Conservation (phyloP, 1,140 invertebrate genomes). For the Solenopsis fugax region DNA sequence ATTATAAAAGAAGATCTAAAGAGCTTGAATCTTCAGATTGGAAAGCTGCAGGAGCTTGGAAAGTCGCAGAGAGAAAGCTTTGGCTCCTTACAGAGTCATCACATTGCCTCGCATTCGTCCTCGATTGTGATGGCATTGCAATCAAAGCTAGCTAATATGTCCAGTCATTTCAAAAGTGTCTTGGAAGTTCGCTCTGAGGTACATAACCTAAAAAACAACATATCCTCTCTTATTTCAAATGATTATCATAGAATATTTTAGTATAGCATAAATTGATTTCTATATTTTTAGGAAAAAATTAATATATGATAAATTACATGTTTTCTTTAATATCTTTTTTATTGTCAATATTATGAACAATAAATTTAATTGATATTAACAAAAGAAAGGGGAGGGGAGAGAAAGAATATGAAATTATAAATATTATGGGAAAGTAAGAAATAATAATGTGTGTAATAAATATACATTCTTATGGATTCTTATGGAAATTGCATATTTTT, state of each 20-base stretch:
- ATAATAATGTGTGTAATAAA: neutral
- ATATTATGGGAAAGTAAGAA: neutral
- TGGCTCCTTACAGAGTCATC: conserved; percentile 89
- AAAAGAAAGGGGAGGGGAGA: neutral
- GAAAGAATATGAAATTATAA: conserved; percentile 1
- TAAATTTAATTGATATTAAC: neutral
- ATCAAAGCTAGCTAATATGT: conserved; percentile 98
- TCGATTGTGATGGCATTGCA: conserved; percentile 97
- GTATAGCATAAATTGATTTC: neutral
- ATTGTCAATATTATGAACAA: neutral
- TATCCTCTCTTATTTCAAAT: conserved; percentile 15
- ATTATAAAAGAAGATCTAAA: conserved; percentile 99
- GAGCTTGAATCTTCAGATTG: conserved; percentile 98
- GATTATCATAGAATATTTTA: conserved; percentile 45
- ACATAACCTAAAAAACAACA: conserved; percentile 70
- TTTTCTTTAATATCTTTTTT: conserved; percentile 12
- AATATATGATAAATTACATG: conserved; percentile 6
- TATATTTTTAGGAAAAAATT: conserved; percentile 15
- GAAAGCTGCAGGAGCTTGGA: conserved; percentile 93
- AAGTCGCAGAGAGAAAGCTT: conserved; percentile 89
- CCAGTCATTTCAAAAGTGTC: conserved; percentile 97
- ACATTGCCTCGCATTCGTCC: conserved; percentile 97
- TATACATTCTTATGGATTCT: too few relatives aligned
- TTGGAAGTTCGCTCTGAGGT: conserved; percentile 94
- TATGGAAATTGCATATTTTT: too few relatives aligned